Evolutionary conservation across 64 coral and sea anemone genomes (phyloP), one percentile per base, ranked within the genome.

Genomic region (Dendrophyllia cribrosa): DNA sequence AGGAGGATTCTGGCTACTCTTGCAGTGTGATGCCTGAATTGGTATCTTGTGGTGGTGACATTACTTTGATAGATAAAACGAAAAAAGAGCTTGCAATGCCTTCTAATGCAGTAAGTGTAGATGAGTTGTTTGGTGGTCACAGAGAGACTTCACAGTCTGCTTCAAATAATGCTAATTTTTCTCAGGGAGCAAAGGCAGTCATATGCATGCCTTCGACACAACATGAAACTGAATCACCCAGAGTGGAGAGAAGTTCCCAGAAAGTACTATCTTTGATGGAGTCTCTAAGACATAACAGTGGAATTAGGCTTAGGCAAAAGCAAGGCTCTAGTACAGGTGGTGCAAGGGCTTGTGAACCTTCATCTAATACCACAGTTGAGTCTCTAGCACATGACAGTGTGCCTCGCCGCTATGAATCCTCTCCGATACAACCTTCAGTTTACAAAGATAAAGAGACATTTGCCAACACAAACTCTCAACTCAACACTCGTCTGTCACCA

Each of bases 1-100:
- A 65, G 13, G 62, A 84, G 3, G 60, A 66, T 65, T 84, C 80
- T 22, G 62, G 62, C 4, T 48, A 66, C 44, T 84, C 80, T 13
- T n/a, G 19, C 7, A 24, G 24, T 67, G 80, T 51, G 12, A 50
- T 68, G 21, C 80, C 43, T 84, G 60, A 50, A 68, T 50, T 82
- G 24, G 24, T 16, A 49, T 21, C 19, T 66, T 13, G 45, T 20
- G 8, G 46, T 65, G 59, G 58, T 1, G 17, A 49, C 16, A 49
- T 47, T 19, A 45, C 7, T 46, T 34, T 6, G 0, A 23, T 21
- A 60, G n/a, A 60, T 10, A n/a, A 25, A 60, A 60, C 4, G 55
- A 43, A 43, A 47, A 66, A 45, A 46, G 61, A 84, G n/a, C 62
- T 21, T 21, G 7, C 45, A 23, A 5, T 15, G 0, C 9, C 60